These are phyloP conservation scores for Linurgus olivaceus DNA, from an alignment of 2,797 vertebrate species.

Conservation along the genomic window DNA sequence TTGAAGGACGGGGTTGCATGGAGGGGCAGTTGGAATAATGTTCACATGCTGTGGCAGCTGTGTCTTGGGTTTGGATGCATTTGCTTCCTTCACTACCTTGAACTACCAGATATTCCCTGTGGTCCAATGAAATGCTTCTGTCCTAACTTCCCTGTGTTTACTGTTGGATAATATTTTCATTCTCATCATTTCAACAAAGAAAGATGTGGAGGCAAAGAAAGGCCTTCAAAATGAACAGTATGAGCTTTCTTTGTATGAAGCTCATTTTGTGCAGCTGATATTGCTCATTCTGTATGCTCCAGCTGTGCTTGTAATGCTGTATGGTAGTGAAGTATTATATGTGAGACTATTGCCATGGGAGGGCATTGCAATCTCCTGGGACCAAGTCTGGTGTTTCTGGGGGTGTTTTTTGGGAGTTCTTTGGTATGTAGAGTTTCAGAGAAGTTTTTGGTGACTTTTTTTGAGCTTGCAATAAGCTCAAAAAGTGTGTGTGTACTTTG, in stretches of 20 bases:
- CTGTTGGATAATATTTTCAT: neutral
- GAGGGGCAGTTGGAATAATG: neutral
- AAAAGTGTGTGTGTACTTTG: neutral
- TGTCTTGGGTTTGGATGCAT: neutral
- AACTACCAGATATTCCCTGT: neutral
- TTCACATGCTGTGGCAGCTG: neutral
- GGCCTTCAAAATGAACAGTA: neutral
- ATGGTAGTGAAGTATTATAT: neutral
- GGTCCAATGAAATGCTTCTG: neutral
- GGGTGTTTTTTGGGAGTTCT: neutral
- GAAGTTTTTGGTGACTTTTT: neutral
- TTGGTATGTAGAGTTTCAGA: neutral
- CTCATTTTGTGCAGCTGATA: neutral
- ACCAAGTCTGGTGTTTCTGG: neutral
- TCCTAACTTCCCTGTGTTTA: neutral
- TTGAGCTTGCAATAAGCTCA: neutral
- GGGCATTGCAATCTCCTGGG: neutral
- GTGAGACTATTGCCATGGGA: neutral
- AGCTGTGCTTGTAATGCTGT: neutral
- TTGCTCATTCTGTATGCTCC: neutral
- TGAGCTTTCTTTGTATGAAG: neutral
- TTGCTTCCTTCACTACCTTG: neutral
- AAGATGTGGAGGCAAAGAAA: neutral
- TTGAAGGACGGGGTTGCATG: neutral
- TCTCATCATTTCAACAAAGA: neutral